Evolutionary conservation across 2,113 vertebrate genomes (phyloP), one percentile per base, ranked within the genome.

Genomic region (Oryzias celebensis): DNA sequence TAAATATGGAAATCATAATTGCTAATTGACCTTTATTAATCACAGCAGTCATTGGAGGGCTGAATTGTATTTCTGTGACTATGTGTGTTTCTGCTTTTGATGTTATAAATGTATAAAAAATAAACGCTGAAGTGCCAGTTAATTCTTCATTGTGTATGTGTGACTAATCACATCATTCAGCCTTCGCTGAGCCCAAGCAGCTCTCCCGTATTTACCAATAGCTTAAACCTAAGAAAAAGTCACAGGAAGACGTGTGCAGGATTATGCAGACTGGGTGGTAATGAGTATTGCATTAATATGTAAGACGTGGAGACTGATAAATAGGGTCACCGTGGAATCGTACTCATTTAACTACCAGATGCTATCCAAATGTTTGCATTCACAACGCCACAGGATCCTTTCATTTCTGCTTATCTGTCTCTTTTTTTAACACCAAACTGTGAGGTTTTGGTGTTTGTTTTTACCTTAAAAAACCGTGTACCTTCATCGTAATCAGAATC

Each of bases 1-100:
- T 93, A 91, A 91, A 92, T 91, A 90, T 91, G 92, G 84, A 91
- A 90, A 91, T 91, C 89, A 80, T 90, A 91, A 92, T 91, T 90
- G 88, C 89, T 92, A 92, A 91, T 92, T 91, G 90, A 92, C 91
- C 90, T 92, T 91, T 90, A 90, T 90, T 91, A 90, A 91, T 91
- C 90, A 91, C 86, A 87, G 84, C 81, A 78, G 78, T 83, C 49
- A 65, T 71, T 47, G 68, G 59, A 63, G 80, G 82, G 73, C 49
- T 70, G 73, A 69, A 54, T 71, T 75, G 66, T 45, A 48, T 71
- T 78, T 73, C 64, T 60, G 58, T 47, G 49, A 57, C 53, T 75
- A 43, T 59, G 28, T 50, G 47, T 71, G 47, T 31, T 58, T 62
- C 18, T 55, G 58, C 52, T 48, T 53, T 23, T 41, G 20, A 46